Evolutionary conservation across 1,140 invertebrate genomes (phyloP).

Genomic region (Oryctes rhinoceros): DNA sequence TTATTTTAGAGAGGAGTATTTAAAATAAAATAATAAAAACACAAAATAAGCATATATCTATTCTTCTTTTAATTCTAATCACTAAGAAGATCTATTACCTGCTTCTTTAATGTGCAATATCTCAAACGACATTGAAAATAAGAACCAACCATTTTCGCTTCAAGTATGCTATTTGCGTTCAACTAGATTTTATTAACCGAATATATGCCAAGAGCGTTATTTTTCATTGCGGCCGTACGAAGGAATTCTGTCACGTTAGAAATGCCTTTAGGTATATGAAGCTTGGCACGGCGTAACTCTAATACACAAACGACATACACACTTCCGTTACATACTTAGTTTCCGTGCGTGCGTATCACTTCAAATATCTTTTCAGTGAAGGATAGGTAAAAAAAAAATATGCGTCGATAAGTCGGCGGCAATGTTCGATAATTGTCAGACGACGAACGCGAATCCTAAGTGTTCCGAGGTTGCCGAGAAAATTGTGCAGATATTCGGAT

Average conservation of each 20-base stretch:
- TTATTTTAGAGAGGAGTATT: no score
- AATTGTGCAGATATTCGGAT: constrained; percentile 74
- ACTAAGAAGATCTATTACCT: no score
- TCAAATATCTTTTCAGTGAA: neutral
- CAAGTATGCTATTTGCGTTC: no score
- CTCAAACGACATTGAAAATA: no score
- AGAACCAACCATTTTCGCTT: no score
- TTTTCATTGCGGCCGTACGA: neutral
- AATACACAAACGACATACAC: neutral
- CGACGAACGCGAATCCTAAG: constrained; percentile 60
- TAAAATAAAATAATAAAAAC: no score
- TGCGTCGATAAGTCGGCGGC: constrained; percentile 42
- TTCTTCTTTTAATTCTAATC: no score
- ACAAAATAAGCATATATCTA: no score
- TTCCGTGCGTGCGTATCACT: neutral
- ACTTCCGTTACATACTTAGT: no score
- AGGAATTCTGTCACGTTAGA: neutral
- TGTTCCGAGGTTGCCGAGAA: constrained; percentile 75
- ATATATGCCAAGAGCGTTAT: constrained; percentile 2
- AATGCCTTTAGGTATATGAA: neutral
- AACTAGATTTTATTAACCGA: neutral
- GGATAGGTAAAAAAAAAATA: neutral
- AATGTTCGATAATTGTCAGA: constrained; percentile 60
- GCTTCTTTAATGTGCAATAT: no score
- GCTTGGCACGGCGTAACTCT: neutral